These are phyloP conservation scores for Anoura caudifer DNA, from an alignment of 2,113 vertebrate species.

Conservation along the genomic window DNA sequence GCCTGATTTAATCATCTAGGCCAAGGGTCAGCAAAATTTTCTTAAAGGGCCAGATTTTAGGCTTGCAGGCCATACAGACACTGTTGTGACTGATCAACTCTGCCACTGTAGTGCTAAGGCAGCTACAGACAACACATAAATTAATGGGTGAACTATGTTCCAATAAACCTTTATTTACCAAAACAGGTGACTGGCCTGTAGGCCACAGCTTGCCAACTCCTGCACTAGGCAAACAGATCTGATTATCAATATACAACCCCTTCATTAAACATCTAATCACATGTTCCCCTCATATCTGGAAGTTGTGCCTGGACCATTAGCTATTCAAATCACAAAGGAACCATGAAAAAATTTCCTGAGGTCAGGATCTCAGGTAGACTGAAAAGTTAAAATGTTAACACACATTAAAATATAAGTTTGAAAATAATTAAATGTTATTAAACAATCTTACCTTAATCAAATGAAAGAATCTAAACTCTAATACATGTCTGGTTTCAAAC, in stretches of 20 bases:
- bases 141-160: not conserved
- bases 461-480: slow-evolving; percentile 73
- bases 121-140: not conserved
- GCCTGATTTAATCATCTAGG: not conserved
- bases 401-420: not conserved
- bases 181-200: not conserved
- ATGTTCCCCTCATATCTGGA: not conserved
- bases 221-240: not conserved
- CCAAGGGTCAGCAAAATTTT: not conserved
- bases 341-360: not conserved
- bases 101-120: not conserved
- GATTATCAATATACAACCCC: not conserved
- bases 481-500: slow-evolving; percentile 47
- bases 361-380: not conserved
- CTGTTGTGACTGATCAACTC: not conserved
- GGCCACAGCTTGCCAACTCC: not conserved
- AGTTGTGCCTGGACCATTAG: not conserved
- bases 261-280: not conserved
- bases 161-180: not conserved
- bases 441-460: slow-evolving; percentile 76
- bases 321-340: not conserved
- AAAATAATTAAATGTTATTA: not conserved
- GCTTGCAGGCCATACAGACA: not conserved
- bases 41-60: not conserved
- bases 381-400: not conserved